These are phyloP conservation scores for Corythoichthys haematopterus DNA, from an alignment of 2,113 vertebrate species.

Conservation along the genomic window DNA sequence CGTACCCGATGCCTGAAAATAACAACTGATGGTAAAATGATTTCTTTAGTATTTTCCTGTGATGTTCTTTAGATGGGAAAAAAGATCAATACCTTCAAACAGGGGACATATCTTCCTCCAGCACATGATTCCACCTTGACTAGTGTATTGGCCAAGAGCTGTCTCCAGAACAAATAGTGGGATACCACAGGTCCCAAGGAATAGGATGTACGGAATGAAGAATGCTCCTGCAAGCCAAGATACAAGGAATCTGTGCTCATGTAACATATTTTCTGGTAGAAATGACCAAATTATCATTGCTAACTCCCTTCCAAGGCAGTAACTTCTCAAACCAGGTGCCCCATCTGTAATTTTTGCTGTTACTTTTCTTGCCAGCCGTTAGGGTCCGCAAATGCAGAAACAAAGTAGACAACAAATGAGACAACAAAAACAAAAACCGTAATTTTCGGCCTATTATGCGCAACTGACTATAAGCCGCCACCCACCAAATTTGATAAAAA, in stretches of 20 bases:
- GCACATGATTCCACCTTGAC: conserved; percentile 59
- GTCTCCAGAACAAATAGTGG: conserved; percentile 60
- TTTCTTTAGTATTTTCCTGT: accelerated
- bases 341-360: no score
- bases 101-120: conserved; percentile 62
- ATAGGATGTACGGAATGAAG: conserved; percentile 58
- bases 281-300: not conserved
- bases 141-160: conserved; percentile 62
- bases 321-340: no score
- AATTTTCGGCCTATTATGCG: no score
- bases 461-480: no score
- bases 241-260: not conserved
- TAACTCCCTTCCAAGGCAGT: no score
- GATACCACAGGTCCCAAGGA: conserved; percentile 53
- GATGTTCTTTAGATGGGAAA: not conserved
- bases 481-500: no score
- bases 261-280: not conserved
- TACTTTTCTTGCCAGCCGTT: no score
- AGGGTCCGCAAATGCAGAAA: no score
- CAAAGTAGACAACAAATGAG: no score
- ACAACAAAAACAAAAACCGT: no score
- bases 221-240: conserved; percentile 49
- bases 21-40: not conserved
- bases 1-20: conserved; percentile 56
- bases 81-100: conserved; percentile 53